These are phyloP conservation scores for Podotricha telesiphe DNA, from an alignment of 2,888 invertebrate species.

Conservation along the genomic window DNA sequence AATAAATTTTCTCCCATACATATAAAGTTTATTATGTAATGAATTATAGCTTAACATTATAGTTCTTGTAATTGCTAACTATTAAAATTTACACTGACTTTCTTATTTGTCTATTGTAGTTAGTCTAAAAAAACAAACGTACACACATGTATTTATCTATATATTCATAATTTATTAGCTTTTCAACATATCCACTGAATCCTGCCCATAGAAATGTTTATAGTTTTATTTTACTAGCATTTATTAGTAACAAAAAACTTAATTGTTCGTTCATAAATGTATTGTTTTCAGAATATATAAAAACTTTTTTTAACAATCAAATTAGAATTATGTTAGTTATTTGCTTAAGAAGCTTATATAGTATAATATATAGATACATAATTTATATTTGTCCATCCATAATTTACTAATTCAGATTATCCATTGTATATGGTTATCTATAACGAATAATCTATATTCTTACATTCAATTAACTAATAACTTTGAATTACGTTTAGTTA, in stretches of 20 bases:
- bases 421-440: too few relatives aligned
- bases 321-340: background rate
- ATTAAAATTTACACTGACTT: slow-evolving; percentile 3
- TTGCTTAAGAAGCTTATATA: slow-evolving; percentile 4
- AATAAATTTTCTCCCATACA: background rate
- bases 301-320: background rate
- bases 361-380: background rate
- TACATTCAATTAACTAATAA: too few relatives aligned
- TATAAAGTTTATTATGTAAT: too few relatives aligned
- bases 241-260: background rate
- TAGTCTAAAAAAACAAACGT: background rate
- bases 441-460: too few relatives aligned
- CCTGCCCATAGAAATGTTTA: slow-evolving; percentile 7
- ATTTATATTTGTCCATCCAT: background rate
- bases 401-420: background rate
- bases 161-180: slow-evolving; percentile 9
- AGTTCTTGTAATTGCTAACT: background rate
- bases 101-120: background rate
- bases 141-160: background rate
- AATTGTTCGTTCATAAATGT: background rate
- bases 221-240: background rate
- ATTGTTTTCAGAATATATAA: background rate
- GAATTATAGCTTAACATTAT: background rate
- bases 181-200: background rate
- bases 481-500: too few relatives aligned